Evolutionary conservation across 1,140 invertebrate species (phyloP).

Genomic region (Dinothrombium tinctorium): DNA sequence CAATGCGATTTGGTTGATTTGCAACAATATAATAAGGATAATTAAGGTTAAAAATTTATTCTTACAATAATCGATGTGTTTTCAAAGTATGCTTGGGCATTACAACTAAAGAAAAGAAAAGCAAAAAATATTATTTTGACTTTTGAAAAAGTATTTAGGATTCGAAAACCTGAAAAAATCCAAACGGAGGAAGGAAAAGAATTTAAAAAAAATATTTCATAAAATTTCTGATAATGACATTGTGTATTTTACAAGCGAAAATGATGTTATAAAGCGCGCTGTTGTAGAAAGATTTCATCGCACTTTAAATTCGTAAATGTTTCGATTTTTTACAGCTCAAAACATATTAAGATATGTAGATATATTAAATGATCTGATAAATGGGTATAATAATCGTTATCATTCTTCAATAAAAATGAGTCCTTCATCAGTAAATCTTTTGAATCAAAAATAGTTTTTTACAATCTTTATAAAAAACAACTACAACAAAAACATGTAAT

Average conservation of each 20-base stretch:
- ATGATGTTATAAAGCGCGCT: conserved; percentile 21
- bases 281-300: conserved; percentile 25
- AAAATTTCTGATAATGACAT: conserved; percentile 18
- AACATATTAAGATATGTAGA: conserved; percentile 22
- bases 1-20: conserved; percentile 17
- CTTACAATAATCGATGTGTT: conserved; percentile 16
- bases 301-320: conserved; percentile 24
- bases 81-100: conserved; percentile 14
- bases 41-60: conserved; percentile 2
- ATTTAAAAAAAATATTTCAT: conserved; percentile 15
- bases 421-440: too few species aligned
- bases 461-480: too few species aligned
- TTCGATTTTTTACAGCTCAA: conserved; percentile 21
- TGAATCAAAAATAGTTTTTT: too few species aligned
- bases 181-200: conserved; percentile 5
- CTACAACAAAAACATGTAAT: too few species aligned
- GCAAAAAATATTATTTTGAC: conserved; percentile 4
- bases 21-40: neutral
- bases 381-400: conserved; percentile 22
- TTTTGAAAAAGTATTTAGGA: conserved; percentile 11
- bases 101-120: conserved; percentile 14
- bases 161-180: conserved; percentile 2
- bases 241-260: conserved; percentile 22
- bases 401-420: conserved; percentile 24
- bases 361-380: conserved; percentile 19